A percentile compares a stretch with the other conserved stretches of the same genome.
phyloP scores from a whole-genome alignment of 2,797 vertebrate genomes.

The Enteromius fasciolatus region DNA sequence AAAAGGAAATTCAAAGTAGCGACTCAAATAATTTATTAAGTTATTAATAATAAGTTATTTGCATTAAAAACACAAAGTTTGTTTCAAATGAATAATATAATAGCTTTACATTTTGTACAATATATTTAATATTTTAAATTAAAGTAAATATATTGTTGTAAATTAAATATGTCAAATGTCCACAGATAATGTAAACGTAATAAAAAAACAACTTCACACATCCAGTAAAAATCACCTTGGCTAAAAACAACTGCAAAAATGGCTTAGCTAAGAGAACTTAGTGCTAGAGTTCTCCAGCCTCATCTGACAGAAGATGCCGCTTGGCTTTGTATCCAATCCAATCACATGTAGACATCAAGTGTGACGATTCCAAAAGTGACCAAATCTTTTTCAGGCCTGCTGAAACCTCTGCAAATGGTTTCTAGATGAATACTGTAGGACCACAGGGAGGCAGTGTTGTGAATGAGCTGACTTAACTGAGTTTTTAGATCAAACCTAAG shows the following conservation, averaged over 20 bases:
- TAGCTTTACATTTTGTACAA: too few relatives aligned
- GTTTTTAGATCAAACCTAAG: conserved; percentile 27
- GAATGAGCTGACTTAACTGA: conserved; percentile 32
- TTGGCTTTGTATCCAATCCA: neutral
- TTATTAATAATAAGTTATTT: too few relatives aligned
- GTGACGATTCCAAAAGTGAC: neutral
- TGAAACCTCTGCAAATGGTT: neutral
- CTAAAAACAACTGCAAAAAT: neutral
- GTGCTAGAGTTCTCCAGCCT: neutral
- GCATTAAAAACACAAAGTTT: neutral
- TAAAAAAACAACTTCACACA: neutral
- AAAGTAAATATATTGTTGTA: neutral
- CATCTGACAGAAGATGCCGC: neutral
- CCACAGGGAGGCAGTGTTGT: conserved; percentile 78
- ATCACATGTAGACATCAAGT: neutral
- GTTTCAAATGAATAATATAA: neutral
- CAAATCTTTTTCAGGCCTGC: neutral
- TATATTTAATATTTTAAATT: neutral
- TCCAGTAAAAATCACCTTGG: neutral
- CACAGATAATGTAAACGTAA: neutral
- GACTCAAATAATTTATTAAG: neutral
- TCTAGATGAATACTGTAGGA: conserved; percentile 22
- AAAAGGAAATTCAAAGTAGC: neutral
- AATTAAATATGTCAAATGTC: neutral
- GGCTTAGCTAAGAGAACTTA: neutral